Evolutionary conservation across 2,888 invertebrate species (phyloP).

Genomic region (Cheilosia grossa): DNA sequence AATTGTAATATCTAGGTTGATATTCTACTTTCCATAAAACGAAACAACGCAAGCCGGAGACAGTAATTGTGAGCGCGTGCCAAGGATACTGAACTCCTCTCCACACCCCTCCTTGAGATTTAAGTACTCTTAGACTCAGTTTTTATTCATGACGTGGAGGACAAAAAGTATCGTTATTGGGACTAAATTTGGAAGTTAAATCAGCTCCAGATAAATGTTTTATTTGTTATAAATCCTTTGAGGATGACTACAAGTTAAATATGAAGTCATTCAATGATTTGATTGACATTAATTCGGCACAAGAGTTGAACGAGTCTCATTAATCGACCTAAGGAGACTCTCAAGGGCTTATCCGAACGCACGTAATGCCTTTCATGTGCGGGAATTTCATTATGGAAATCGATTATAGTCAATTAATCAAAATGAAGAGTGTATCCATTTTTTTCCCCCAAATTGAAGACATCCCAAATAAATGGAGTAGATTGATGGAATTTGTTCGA

Average conservation of each 20-base stretch:
- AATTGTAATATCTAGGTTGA: background rate
- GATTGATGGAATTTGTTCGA: background rate
- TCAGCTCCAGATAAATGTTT: background rate
- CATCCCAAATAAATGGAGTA: background rate
- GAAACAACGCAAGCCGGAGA: background rate
- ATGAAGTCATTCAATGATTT: background rate
- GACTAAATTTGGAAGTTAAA: background rate
- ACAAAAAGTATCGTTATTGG: background rate
- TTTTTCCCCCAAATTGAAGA: background rate
- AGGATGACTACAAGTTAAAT: background rate
- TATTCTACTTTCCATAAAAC: conserved; percentile 14
- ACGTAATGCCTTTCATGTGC: conserved; percentile 1
- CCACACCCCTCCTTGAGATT: background rate
- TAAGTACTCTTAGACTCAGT: conserved; percentile 1
- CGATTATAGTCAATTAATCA: background rate
- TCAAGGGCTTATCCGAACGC: background rate
- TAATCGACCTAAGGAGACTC: background rate
- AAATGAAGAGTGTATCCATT: background rate
- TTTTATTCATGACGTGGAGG: conserved; percentile 19
- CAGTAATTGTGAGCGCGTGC: conserved; percentile 39
- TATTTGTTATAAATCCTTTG: background rate
- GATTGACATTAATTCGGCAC: background rate
- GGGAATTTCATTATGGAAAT: background rate
- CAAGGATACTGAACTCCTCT: conserved; percentile 13
- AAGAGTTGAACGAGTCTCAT: background rate